These are phyloP conservation scores for Eulithis testata DNA, from an alignment of 2,888 invertebrate genomes.

Conservation along the genomic window DNA sequence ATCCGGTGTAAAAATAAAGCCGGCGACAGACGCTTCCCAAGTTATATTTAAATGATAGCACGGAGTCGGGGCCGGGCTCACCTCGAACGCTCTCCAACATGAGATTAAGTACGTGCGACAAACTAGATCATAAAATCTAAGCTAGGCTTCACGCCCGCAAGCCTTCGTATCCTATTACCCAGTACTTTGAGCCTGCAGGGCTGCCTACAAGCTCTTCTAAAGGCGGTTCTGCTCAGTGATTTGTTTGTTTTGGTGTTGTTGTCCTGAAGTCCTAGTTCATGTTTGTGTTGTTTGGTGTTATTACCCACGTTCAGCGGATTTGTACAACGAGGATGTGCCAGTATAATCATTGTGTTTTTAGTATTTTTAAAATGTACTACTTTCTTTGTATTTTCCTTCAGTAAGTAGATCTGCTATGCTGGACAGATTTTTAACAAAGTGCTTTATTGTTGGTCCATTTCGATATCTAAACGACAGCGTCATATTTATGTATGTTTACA, in stretches of 20 bases:
- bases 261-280: slow-evolving; percentile 35
- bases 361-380: slow-evolving; percentile 57
- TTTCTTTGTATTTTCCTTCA: slow-evolving; percentile 40
- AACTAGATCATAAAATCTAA: slow-evolving; percentile 61
- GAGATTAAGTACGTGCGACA: slow-evolving; percentile 79
- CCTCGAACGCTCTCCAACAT: slow-evolving; percentile 74
- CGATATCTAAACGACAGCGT: slow-evolving; percentile 30
- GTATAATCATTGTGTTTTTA: slow-evolving; percentile 64
- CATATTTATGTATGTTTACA: slow-evolving; percentile 26
- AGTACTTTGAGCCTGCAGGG: slow-evolving; percentile 38
- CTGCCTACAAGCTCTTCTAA: slow-evolving; percentile 34
- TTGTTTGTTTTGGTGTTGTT: slow-evolving; percentile 44
- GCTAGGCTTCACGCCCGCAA: slow-evolving; percentile 50
- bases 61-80: slow-evolving; percentile 70
- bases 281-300: slow-evolving; percentile 45
- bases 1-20: slow-evolving; percentile 81
- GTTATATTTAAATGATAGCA: slow-evolving; percentile 84
- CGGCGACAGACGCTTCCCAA: slow-evolving; percentile 79
- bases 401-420: slow-evolving; percentile 35
- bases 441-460: slow-evolving; percentile 26
- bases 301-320: slow-evolving; percentile 57
- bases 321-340: slow-evolving; percentile 59
- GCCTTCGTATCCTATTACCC: slow-evolving; percentile 50
- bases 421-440: slow-evolving; percentile 19
- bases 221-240: slow-evolving; percentile 40